Evolutionary conservation across 2,888 invertebrate genomes (phyloP), one percentile per base, ranked within the genome.

Genomic region (Athrips mouffetella): DNA sequence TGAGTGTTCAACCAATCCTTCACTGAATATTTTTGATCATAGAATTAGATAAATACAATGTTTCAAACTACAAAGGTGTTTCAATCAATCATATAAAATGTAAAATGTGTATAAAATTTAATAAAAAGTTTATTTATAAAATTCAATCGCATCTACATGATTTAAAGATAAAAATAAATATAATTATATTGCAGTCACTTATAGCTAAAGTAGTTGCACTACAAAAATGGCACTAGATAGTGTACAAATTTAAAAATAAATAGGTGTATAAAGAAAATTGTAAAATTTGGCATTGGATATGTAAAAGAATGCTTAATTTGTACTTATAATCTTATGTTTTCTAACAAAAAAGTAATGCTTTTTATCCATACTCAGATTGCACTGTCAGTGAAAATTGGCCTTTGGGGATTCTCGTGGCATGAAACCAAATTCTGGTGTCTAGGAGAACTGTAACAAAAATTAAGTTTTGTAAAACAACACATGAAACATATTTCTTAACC

Each of bases 341-440:
- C 33, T 49, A 49, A 46, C 39, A 46, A 51, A 48, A 27, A 29
- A 45, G 50, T 47, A 50, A 5, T 7, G 25, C 48, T 50, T 42
- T 16, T 49, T 89, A 94, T 62, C 97, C 97, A 82, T 97, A 97
- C 76, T 97, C 97, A 0, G 97, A 97, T 62, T 97, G 96, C 51
- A 97, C 92, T 10, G 96, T 96, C 35, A 97, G 88, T 59, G 96
- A 96, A 64, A 97, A 93, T 67, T 94, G 92, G 4, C 94, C 94
- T 57, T 93, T 92, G 39, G 93, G 91, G 49, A 97, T 94, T 59
- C 90, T 92, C 29, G 97, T 97, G 45, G 94, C 92, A 76, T 97
- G 97, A 74, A 97, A 97, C 97, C 97, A 98, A 53, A 95, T 90
- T 61, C 97, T 92, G 0, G 97, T 97, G 70, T 98, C 97, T 46